phyloP scores from a whole-genome alignment of 1,140 invertebrate species.

The Drosophila baimaii region DNA sequence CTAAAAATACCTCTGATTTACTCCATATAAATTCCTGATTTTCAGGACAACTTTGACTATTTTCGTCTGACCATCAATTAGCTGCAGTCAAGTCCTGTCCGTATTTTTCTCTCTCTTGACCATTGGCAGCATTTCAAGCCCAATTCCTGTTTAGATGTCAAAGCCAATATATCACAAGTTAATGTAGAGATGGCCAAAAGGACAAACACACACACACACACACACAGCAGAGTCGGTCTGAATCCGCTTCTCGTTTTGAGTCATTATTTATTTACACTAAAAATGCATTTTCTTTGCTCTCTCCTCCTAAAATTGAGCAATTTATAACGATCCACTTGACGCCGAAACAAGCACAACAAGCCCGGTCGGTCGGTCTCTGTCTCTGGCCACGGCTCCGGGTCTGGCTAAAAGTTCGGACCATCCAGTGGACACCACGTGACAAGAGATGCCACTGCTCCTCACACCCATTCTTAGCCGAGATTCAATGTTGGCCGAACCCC shows the following conservation, averaged over 20 bases:
- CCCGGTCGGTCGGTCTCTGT: too few species aligned
- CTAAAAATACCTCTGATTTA: background rate
- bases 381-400: background rate
- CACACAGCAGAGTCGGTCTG: too few species aligned
- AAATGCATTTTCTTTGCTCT: slow-evolving; percentile 77
- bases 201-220: background rate
- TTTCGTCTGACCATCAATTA: slow-evolving; percentile 38
- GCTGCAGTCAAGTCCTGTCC: slow-evolving; percentile 25
- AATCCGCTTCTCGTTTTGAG: slow-evolving; percentile 30
- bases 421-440: slow-evolving; percentile 57
- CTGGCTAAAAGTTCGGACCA: slow-evolving; percentile 13
- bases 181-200: slow-evolving; percentile 18
- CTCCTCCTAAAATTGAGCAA: slow-evolving; percentile 66
- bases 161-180: slow-evolving; percentile 54
- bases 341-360: slow-evolving; percentile 51
- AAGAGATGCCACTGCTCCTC: slow-evolving; percentile 2
- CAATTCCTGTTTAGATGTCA: slow-evolving; percentile 47
- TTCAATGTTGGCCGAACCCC: slow-evolving; percentile 58
- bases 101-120: slow-evolving; percentile 6
- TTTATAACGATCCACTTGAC: slow-evolving; percentile 81
- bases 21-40: background rate
- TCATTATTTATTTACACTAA: slow-evolving; percentile 79
- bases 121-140: slow-evolving; percentile 56
- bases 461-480: slow-evolving; percentile 29
- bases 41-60: background rate